A percentile compares a stretch with the other conserved stretches of the same genome.
Evolutionary conservation across 2,113 vertebrate species (phyloP).

Genomic region (Salvator merianae): DNA sequence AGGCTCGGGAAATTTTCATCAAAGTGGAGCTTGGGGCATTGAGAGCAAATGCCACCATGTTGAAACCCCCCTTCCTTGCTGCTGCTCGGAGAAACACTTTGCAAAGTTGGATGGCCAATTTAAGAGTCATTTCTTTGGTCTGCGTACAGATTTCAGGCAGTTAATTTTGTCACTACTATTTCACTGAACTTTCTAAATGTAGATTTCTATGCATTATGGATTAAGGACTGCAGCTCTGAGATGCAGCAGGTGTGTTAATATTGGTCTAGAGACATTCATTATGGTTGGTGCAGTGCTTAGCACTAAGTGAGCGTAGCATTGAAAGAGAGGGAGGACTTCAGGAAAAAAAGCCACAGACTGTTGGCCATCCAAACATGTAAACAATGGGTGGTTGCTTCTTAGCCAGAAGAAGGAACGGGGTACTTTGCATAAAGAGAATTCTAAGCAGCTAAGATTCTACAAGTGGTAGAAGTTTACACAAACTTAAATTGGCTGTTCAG

Average conservation of each 20-base stretch:
- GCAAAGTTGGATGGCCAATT: slow-evolving; percentile 7
- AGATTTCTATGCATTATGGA: accelerated
- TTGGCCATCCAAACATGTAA: neutral
- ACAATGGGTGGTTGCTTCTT: neutral
- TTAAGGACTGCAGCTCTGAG: slow-evolving; percentile 21
- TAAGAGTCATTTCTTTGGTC: slow-evolving; percentile 25
- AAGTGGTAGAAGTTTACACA: no score
- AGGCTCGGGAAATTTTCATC: slow-evolving; percentile 29
- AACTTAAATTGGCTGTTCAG: no score
- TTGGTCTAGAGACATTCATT: slow-evolving; percentile 28
- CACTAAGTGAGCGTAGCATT: slow-evolving; percentile 30
- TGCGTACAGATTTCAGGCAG: slow-evolving; percentile 7
- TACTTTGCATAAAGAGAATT: accelerated
- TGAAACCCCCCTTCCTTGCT: neutral
- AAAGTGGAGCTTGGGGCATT: slow-evolving; percentile 11
- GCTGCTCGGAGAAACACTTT: slow-evolving; percentile 30
- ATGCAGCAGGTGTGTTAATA: slow-evolving; percentile 15
- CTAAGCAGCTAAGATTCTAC: neutral
- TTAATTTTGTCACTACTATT: slow-evolving; percentile 33
- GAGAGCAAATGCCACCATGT: neutral
- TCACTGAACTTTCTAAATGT: slow-evolving; percentile 20
- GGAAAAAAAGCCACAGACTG: slow-evolving; percentile 5
- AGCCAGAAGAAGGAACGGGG: neutral
- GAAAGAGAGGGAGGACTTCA: slow-evolving; percentile 1
- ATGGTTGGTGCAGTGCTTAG: slow-evolving; percentile 31